phyloP scores from a whole-genome alignment of 2,888 invertebrate genomes.

The Cactoblastis cactorum region DNA sequence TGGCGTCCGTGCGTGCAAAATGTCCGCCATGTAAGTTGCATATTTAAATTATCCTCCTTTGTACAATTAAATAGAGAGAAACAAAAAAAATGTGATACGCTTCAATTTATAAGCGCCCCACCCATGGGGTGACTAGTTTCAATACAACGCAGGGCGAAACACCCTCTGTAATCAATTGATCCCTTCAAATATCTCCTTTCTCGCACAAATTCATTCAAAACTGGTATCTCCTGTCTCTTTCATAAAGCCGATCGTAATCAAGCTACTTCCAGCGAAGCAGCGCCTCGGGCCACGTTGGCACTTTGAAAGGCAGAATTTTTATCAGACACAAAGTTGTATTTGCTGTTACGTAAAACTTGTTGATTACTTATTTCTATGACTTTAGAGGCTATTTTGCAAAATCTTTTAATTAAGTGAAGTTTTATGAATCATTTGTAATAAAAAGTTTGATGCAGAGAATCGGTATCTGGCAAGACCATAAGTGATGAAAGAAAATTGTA shows the following conservation, averaged over 20 bases:
- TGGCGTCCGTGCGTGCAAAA: conserved; percentile 31
- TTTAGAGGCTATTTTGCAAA: neutral
- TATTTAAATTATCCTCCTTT: conserved; percentile 74
- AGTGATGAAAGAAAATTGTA: conserved; percentile 63
- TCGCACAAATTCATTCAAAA: conserved; percentile 30
- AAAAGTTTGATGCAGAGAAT: conserved; percentile 58
- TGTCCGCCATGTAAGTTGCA: conserved; percentile 67
- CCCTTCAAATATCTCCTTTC: conserved; percentile 57
- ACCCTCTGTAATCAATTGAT: conserved; percentile 71
- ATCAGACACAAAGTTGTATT: conserved; percentile 27
- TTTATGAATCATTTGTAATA: conserved; percentile 26
- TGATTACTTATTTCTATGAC: neutral
- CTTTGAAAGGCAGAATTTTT: conserved; percentile 61
- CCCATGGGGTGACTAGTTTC: conserved; percentile 52
- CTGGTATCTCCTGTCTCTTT: conserved; percentile 34
- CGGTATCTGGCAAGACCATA: conserved; percentile 34
- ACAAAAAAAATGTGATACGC: conserved; percentile 66
- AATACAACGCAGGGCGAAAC: conserved; percentile 61
- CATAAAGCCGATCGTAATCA: conserved; percentile 47
- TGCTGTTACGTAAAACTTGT: neutral
- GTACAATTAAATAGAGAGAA: conserved; percentile 75
- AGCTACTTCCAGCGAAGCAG: conserved; percentile 45
- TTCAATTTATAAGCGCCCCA: conserved; percentile 55
- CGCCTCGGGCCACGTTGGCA: conserved; percentile 53
- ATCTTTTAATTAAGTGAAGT: neutral